phyloP scores from a whole-genome alignment of 2,113 vertebrate genomes.

The Alethe castanea region DNA sequence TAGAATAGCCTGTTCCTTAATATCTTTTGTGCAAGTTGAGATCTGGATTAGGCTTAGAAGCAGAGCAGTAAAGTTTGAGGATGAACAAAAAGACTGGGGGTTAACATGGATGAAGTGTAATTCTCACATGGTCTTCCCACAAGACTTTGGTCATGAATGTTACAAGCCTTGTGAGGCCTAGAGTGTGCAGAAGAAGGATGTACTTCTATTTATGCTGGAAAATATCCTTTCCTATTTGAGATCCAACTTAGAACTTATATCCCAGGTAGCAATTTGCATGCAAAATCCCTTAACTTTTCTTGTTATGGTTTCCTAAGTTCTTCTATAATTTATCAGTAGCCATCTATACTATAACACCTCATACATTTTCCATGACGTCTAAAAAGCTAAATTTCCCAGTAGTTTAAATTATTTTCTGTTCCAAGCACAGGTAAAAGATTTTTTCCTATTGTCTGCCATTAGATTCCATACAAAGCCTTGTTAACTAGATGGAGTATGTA shows the following conservation, averaged over 20 bases:
- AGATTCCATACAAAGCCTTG: neutral
- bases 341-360: neutral
- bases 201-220: neutral
- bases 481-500: neutral
- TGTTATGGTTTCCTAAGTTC: neutral
- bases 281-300: neutral
- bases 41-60: neutral
- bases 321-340: neutral
- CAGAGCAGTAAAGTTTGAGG: neutral
- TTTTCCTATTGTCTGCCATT: neutral
- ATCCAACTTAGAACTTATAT: neutral
- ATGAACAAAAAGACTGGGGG: neutral
- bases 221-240: neutral
- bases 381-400: conserved; percentile 17
- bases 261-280: neutral
- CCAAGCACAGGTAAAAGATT: neutral
- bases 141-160: neutral
- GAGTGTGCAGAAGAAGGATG: neutral
- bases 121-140: neutral
- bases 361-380: neutral
- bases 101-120: neutral
- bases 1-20: neutral
- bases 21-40: neutral
- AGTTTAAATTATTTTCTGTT: conserved; percentile 35
- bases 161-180: neutral